Base-by-base conservation (phyloP, 2,113 vertebrate species). In the Tragelaphus strepsiceros region DNA sequence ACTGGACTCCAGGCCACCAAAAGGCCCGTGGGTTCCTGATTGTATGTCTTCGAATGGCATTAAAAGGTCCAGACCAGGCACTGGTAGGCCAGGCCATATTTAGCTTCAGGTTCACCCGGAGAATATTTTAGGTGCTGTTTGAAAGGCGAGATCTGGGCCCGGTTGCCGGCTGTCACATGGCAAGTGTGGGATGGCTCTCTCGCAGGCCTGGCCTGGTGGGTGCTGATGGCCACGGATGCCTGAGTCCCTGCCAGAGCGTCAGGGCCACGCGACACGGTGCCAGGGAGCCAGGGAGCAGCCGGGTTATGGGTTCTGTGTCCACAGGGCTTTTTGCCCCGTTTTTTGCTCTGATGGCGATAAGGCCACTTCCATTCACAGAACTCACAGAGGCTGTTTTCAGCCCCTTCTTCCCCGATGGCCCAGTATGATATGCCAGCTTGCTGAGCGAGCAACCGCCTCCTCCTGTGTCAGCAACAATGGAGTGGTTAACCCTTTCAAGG, bases 101-200 rank as follows among this genome's bases (percentile, higher is more conserved):
- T 98, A 98, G 95, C 95, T 59, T 46, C 17, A 28, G 91, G 49
- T 88, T 96, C 54, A 88, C 78, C 87, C 17, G 0, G 54, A 92
- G 93, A 97, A 85, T 94, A 95, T 97, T 94, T 98, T 96, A 74
- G 96, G 87, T 96, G 89, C 78, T 61, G 61, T 64, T 80, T 97
- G 88, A 94, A 94, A 97, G 92, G 92, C 49, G 88, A 95, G 95
- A 26, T 95, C 83, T 59, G 32, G 56, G 88, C 92, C 11, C 0
- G 56, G 88, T 43, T 74, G 74, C 90, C 7, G n/a, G 64, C 90
- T 49, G 94, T 98, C 97, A 88, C 97, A 93, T 62, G 95, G 88
- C 12, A 8, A 61, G 56, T 15, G 30, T 58, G 39, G 86, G 49
- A 16, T 89, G 5, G 5, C 83, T n/a, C 61, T 64, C 83, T 78